A percentile compares a stretch with the other conserved stretches of the same genome.
Conservation (phyloP, 1,140 invertebrate species). For the Formica selysi region DNA sequence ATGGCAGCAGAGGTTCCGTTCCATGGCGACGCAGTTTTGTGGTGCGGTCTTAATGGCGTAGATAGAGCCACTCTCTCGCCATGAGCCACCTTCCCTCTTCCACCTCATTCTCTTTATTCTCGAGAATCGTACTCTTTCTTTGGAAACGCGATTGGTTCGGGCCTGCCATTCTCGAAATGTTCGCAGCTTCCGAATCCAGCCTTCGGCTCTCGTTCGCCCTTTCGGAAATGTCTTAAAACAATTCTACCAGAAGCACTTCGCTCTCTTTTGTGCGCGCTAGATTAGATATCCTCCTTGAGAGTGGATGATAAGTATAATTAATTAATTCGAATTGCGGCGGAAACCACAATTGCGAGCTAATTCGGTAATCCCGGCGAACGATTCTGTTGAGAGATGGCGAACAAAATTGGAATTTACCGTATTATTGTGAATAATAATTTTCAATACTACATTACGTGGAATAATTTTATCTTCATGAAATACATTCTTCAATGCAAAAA, state of each 20-base stretch:
- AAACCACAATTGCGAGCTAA: conserved; percentile 50
- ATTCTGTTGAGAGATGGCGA: conserved; percentile 12
- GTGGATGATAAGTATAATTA: conserved; percentile 59
- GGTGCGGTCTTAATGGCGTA: conserved; percentile 73
- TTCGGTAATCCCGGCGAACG: conserved; percentile 38
- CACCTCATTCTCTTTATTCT: neutral
- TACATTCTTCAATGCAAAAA: conserved; percentile 16
- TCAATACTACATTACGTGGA: conserved; percentile 4
- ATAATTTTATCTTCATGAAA: conserved; percentile 34
- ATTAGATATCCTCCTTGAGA: conserved; percentile 47
- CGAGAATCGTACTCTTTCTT: conserved; percentile 41
- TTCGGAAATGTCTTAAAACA: conserved; percentile 58
- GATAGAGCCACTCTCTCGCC: conserved; percentile 68
- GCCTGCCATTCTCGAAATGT: conserved; percentile 14
- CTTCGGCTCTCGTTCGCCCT: conserved; percentile 15
- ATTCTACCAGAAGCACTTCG: conserved; percentile 50
- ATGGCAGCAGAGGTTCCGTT: conserved; percentile 45
- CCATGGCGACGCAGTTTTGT: conserved; percentile 43
- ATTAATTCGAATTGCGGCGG: conserved; percentile 49
- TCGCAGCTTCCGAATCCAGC: conserved; percentile 28
- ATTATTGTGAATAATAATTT: conserved; percentile 37
- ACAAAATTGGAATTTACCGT: conserved; percentile 28
- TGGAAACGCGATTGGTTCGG: conserved; percentile 53
- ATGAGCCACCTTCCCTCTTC: neutral
- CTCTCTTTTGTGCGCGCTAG: conserved; percentile 44